Conservation (phyloP, 2,113 vertebrate genomes). For the Mesoclemmys tuberculata region DNA sequence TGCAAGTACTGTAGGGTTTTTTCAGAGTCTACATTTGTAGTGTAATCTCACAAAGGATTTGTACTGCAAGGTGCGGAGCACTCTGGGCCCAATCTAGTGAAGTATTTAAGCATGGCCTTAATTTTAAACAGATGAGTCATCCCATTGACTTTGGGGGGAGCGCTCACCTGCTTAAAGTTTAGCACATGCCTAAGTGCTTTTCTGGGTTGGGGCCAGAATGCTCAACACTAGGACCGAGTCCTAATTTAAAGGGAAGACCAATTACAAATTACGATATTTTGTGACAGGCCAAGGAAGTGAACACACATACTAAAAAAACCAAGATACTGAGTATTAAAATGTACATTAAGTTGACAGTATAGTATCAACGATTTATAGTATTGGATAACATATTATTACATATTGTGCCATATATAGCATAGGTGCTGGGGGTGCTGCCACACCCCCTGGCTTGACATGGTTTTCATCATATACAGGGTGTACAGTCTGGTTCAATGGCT, state of each 20-base stretch:
- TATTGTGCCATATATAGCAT: neutral
- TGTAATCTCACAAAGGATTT: neutral
- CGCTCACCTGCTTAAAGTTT: slow-evolving; percentile 69
- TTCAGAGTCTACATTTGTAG: neutral
- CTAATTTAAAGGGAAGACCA: slow-evolving; percentile 11
- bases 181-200: slow-evolving; percentile 73
- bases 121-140: slow-evolving; percentile 53
- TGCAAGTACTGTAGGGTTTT: neutral
- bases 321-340: neutral
- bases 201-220: slow-evolving; percentile 66
- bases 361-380: neutral
- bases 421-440: too few relatives aligned
- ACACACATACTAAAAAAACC: neutral
- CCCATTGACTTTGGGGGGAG: slow-evolving; percentile 61
- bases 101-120: slow-evolving; percentile 56
- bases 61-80: neutral
- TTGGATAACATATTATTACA: neutral
- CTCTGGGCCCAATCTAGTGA: neutral
- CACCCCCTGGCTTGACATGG: too few relatives aligned
- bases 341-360: slow-evolving; percentile 27
- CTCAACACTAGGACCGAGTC: slow-evolving; percentile 47
- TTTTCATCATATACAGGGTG: too few relatives aligned
- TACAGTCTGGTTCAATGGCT: too few relatives aligned
- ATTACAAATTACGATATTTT: slow-evolving; percentile 41
- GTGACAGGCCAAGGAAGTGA: accelerated